These are phyloP conservation scores for Pycnomerus fuliginosus DNA, from an alignment of 2,888 invertebrate species.

Conservation along the genomic window DNA sequence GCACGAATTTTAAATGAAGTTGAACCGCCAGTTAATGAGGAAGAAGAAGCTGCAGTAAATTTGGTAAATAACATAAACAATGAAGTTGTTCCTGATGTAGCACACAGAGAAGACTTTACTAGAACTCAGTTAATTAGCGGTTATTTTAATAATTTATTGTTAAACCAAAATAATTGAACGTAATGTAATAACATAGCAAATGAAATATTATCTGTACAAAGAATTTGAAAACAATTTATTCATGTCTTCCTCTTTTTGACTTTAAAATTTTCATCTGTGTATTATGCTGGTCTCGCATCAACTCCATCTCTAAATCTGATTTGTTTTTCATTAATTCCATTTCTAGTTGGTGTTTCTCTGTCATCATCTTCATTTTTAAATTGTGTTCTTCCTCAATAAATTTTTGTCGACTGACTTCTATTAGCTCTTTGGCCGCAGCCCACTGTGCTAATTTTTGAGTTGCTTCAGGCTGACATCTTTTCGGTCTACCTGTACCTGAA, in stretches of 20 bases:
- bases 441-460: neutral
- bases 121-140: neutral
- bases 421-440: neutral
- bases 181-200: constrained; percentile 1
- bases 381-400: constrained; percentile 1
- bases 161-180: neutral
- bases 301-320: neutral
- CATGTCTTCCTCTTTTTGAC: neutral
- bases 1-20: constrained; percentile 18
- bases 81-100: neutral
- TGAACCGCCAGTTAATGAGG: constrained; percentile 16
- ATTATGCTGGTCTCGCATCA: too few relatives aligned
- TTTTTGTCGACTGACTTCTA: neutral
- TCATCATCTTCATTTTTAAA: neutral
- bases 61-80: neutral
- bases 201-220: neutral
- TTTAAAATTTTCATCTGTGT: neutral
- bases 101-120: neutral
- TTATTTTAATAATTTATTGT: neutral
- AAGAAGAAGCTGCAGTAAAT: constrained; percentile 7
- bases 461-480: neutral
- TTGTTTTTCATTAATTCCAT: neutral
- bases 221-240: neutral
- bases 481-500: neutral
- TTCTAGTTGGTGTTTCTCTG: neutral